Evolutionary conservation across 2,797 vertebrate species (phyloP).

Genomic region (Spondyliosoma cantharus): DNA sequence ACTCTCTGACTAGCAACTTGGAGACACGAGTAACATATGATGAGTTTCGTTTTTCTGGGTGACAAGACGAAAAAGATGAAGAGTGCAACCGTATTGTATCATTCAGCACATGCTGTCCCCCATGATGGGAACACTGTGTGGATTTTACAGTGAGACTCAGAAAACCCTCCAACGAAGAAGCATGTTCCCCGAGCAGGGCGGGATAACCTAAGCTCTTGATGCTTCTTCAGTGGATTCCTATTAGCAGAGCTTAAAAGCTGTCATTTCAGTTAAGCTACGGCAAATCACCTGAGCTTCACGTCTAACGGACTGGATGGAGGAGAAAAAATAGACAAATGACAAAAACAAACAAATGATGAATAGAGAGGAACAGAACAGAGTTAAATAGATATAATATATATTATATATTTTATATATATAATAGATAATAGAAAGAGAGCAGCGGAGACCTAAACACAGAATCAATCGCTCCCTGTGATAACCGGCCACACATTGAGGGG

Average conservation of each 20-base stretch:
- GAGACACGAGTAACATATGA: background rate
- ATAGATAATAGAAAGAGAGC: constrained; percentile 9
- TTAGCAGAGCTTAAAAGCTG: constrained; percentile 74
- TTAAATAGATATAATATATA: constrained; percentile 15
- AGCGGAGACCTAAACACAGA: constrained; percentile 7
- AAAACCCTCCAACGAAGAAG: constrained; percentile 51
- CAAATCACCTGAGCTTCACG: constrained; percentile 59
- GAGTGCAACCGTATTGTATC: constrained; percentile 2
- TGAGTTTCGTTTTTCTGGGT: too few relatives aligned
- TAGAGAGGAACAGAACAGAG: constrained; percentile 18
- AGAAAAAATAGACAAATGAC: constrained; percentile 39
- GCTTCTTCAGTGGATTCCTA: constrained; percentile 74
- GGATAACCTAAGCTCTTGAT: constrained; percentile 72
- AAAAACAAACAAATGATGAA: constrained; percentile 38
- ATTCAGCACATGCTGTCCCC: constrained; percentile 31
- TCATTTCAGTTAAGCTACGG: constrained; percentile 64
- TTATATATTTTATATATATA: too few relatives aligned
- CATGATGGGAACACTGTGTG: constrained; percentile 16
- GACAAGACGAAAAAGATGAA: constrained; percentile 9
- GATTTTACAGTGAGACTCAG: constrained; percentile 38
- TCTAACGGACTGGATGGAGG: constrained; percentile 2
- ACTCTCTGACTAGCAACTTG: background rate
- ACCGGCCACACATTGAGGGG: constrained; percentile 45
- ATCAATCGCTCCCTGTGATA: constrained; percentile 24
- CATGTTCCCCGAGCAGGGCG: constrained; percentile 39